Evolutionary conservation across 92 coral and sea anemone genomes (phyloP), one percentile per base, ranked within the genome.

Genomic region (Epizoanthus fatuus): DNA sequence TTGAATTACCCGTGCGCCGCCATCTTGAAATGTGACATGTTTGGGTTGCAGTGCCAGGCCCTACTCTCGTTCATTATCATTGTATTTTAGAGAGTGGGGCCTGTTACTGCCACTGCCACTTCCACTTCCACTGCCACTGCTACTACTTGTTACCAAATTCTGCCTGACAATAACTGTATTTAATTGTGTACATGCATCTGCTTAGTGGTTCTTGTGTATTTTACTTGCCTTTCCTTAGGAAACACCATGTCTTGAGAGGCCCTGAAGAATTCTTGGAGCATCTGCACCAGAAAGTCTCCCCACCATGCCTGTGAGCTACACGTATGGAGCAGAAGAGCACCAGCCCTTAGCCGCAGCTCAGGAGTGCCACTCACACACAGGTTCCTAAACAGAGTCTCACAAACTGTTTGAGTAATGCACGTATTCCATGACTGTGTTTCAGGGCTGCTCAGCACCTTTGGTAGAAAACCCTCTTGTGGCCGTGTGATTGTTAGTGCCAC

Each of bases 251-350:
- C 94, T 79, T 97, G 99, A n/a, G 88, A 84, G 35, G 91, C 75
- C n/a, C 94, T 80, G 76, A 97, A 97, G 91, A 97, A 97, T 80
- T 93, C 97, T 74, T 94, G 92, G 85, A 97, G 89, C 35, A 92
- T 93, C 74, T 85, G 86, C 13, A 96, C 96, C 57, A 97, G 89
- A 78, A 97, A 97, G 75, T 90, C 83, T 7, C 99, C 99, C 99
- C 99, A 97, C 99, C 99, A 97, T 1, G 97, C 80, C 79, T 92
- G 89, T 20, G 74, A 90, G 17, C 97, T 92, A 77, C 96, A 97
- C 4, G 98, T 86, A 70, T 94, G 96, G 58, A 95, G 84, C 59
- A 97, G 89, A 65, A 97, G 77, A 38, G 99, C 98, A 25, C 96
- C 98, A n/a, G 94, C 93, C 29, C 97, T 86, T 5, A 90, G 91